A percentile compares a stretch with the other conserved stretches of the same genome.
Evolutionary conservation across 1,140 invertebrate genomes (phyloP).

Genomic region (Thaumetopoea pityocampa): DNA sequence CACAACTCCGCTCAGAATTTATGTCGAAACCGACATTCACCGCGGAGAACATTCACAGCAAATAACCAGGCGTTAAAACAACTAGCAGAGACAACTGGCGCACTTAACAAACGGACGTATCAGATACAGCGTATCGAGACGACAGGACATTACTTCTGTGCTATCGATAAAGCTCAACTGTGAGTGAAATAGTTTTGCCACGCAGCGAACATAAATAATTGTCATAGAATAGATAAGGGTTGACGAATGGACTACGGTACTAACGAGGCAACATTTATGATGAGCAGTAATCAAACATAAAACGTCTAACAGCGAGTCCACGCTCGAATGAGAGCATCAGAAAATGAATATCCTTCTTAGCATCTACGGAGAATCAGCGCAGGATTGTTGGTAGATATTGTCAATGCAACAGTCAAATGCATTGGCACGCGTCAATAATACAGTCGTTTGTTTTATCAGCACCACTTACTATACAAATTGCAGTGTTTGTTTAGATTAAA

Average conservation of each 20-base stretch:
- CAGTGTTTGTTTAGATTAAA: too few species aligned
- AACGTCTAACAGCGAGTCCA: too few species aligned
- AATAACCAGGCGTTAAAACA: conserved; percentile 73
- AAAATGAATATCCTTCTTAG: too few species aligned
- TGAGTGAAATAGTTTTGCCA: conserved; percentile 69
- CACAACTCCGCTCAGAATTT: conserved; percentile 67
- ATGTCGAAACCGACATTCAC: conserved; percentile 69
- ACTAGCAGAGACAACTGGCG: conserved; percentile 61
- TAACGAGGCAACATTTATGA: conserved; percentile 49
- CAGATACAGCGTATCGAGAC: conserved; percentile 67
- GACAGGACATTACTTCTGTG: conserved; percentile 66
- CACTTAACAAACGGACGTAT: conserved; percentile 74
- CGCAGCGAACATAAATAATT: conserved; percentile 70
- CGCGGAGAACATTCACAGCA: conserved; percentile 63
- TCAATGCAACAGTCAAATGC: too few species aligned
- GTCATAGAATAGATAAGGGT: conserved; percentile 67
- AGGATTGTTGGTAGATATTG: too few species aligned
- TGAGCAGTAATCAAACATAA: conserved; percentile 37
- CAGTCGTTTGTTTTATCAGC: too few species aligned
- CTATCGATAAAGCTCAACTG: conserved; percentile 73
- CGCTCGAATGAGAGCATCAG: too few species aligned
- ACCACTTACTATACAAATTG: too few species aligned
- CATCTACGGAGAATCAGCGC: too few species aligned
- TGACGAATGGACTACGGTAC: conserved; percentile 57
- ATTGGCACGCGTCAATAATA: too few species aligned